These are phyloP conservation scores for Typhlomys cinereus DNA, from an alignment of 2,113 vertebrate species.

Conservation along the genomic window DNA sequence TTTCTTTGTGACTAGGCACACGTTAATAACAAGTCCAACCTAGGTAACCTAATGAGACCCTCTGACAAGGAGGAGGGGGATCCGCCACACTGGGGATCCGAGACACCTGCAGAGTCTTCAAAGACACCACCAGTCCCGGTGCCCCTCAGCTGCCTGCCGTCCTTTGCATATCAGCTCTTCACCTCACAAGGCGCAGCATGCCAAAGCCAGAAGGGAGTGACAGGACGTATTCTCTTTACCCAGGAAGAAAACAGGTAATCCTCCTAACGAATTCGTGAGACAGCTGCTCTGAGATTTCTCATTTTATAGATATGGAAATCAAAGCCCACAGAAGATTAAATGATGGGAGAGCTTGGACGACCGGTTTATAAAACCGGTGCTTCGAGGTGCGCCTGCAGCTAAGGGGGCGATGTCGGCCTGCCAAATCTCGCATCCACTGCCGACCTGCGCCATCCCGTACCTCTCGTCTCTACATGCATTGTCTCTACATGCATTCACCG, in stretches of 20 bases:
- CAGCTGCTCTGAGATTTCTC: neutral
- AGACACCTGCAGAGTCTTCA: neutral
- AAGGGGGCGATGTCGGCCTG: neutral
- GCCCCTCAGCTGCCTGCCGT: rapidly evolving
- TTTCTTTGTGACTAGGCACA: too few species aligned
- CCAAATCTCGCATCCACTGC: rapidly evolving
- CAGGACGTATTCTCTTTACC: neutral
- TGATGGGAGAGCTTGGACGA: neutral
- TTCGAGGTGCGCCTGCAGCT: neutral
- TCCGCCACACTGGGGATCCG: too few species aligned
- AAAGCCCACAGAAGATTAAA: neutral
- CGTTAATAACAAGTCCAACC: too few species aligned
- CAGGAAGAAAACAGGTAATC: constrained; percentile 23
- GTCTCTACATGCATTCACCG: too few species aligned
- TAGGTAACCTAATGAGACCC: neutral
- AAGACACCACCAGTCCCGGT: neutral
- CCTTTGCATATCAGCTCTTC: neutral
- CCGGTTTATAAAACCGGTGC: neutral
- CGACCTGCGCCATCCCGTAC: rapidly evolving
- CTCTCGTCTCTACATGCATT: too few species aligned
- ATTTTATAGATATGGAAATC: neutral
- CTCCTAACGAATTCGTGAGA: constrained; percentile 11
- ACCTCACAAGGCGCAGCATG: neutral
- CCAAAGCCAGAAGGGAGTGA: neutral
- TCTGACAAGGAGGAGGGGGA: neutral